Evolutionary conservation across 2,113 vertebrate species (phyloP).

Genomic region (Procavia capensis): DNA sequence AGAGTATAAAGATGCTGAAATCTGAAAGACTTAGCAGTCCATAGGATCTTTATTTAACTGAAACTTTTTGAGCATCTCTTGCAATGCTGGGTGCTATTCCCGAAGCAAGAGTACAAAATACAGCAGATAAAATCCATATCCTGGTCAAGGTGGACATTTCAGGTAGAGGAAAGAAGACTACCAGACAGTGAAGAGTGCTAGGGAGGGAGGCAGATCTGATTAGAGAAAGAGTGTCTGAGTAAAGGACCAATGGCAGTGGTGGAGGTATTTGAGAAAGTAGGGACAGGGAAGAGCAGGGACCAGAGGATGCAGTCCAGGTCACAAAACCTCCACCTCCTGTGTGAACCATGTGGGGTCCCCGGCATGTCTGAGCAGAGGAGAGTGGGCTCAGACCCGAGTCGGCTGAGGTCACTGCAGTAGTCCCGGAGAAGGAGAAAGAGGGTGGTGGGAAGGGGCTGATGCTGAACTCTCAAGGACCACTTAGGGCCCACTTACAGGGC

Average conservation of each 20-base stretch:
- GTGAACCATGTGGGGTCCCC: not conserved
- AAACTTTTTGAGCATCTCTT: not conserved
- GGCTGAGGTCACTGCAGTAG: not conserved
- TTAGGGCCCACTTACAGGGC: too few species aligned
- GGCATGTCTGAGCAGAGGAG: not conserved
- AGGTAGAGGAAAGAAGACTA: not conserved
- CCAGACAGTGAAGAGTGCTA: not conserved
- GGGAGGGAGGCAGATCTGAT: not conserved
- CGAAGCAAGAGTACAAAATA: not conserved
- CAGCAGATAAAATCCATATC: not conserved
- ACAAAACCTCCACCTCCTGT: not conserved
- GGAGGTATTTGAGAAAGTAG: not conserved
- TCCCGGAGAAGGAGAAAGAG: not conserved
- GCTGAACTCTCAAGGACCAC: too few species aligned
- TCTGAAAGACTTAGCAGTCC: not conserved
- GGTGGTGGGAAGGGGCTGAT: not conserved
- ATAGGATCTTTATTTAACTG: not conserved
- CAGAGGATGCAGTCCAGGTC: not conserved
- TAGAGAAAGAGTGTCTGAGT: not conserved
- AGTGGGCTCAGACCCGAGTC: fast-evolving
- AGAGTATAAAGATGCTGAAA: not conserved
- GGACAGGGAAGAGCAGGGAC: not conserved
- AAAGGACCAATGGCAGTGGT: not conserved
- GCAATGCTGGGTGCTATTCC: not conserved
- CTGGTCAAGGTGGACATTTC: too few species aligned